phyloP scores from a whole-genome alignment of 2,113 vertebrate species.

The Laterallus jamaicensis region DNA sequence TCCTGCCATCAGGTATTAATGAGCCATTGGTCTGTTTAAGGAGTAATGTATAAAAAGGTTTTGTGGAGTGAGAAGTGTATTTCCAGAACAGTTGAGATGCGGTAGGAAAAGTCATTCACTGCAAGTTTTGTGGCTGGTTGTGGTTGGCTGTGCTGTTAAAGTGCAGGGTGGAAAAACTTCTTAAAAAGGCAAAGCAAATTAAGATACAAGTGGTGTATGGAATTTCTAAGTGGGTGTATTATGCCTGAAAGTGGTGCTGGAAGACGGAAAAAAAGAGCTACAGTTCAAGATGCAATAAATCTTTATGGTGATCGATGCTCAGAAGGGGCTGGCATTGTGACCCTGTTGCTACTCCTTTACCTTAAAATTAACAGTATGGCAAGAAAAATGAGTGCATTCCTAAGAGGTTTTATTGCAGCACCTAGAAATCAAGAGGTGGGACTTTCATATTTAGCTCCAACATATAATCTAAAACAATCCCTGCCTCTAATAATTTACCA shows the following conservation, averaged over 20 bases:
- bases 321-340: neutral
- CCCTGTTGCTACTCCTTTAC: neutral
- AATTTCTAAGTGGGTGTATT: neutral
- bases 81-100: neutral
- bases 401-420: neutral
- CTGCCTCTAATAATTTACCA: neutral
- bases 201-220: neutral
- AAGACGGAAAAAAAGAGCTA: neutral
- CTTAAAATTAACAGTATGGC: neutral
- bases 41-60: neutral
- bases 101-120: neutral
- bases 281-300: neutral
- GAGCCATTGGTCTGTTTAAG: neutral
- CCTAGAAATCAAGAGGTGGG: neutral
- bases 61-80: neutral
- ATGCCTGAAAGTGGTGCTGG: neutral
- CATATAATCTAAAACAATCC: neutral
- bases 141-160: neutral
- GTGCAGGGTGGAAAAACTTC: neutral
- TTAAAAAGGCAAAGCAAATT: neutral
- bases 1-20: neutral
- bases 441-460: neutral
- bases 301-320: neutral
- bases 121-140: neutral
- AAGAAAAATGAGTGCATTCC: neutral